Conservation (phyloP, 2,888 invertebrate species). For the Phyllotreta striolata region DNA sequence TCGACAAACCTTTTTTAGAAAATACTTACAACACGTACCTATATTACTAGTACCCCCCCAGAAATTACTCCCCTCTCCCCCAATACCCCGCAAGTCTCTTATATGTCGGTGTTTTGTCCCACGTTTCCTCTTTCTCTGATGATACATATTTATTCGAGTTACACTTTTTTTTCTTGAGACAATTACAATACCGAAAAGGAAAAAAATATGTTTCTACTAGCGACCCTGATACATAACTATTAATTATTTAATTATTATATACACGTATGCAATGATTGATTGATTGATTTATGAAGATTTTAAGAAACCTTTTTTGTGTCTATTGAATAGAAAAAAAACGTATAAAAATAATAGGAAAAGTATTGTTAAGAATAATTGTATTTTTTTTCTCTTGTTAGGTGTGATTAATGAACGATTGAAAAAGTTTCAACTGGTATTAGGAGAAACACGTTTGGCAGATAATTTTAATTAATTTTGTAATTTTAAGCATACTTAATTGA, state of each 20-base stretch:
- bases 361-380: constrained; percentile 26
- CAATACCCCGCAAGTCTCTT: constrained; percentile 24
- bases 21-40: constrained; percentile 35
- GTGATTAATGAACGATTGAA: constrained; percentile 2
- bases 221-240: constrained; percentile 1
- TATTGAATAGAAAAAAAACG: constrained; percentile 27
- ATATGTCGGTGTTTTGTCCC: constrained; percentile 27
- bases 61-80: constrained; percentile 23
- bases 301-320: constrained; percentile 20
- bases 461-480: constrained; percentile 5
- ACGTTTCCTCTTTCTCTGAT: not conserved
- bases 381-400: constrained; percentile 13
- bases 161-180: constrained; percentile 18
- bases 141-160: constrained; percentile 18
- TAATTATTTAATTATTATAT: constrained; percentile 9
- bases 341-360: constrained; percentile 27
- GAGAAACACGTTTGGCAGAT: constrained; percentile 24
- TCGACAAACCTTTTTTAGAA: constrained; percentile 27
- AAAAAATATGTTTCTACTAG: constrained; percentile 22
- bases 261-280: constrained; percentile 5
- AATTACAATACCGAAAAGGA: constrained; percentile 14
- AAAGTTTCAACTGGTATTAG: not conserved
- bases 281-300: constrained; percentile 23
- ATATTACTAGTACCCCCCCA: constrained; percentile 26
- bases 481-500: not conserved